Base-by-base conservation (phyloP, 2,113 vertebrate genomes). In the Embiotoca jacksoni region DNA sequence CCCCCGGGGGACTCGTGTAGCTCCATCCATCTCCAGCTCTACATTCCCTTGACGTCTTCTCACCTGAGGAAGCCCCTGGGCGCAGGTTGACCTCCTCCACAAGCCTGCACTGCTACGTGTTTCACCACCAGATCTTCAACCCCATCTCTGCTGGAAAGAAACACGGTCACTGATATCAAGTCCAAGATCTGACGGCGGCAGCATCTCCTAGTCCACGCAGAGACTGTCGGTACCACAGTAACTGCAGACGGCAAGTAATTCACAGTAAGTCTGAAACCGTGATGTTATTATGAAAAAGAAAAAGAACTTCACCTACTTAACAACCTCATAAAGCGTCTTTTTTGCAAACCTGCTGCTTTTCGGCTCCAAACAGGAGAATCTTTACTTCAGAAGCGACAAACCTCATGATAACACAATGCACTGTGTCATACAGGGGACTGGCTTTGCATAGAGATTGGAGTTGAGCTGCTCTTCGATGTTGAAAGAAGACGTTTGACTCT, bases 11-110 rank as follows among this genome's bases (percentile, higher is more conserved):
- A 23, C 5, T 58, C 11, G 33, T 2, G 9, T 13, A 37, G 59
- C 64, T 69, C 68, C 37, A 79, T 79, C 71, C 53, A 66, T 3
- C 75, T 81, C 57, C 52, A 49, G 52, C 57, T 57, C 37, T 0
- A 8, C 33, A 67, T 78, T 68, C 63, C 71, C 46, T 10, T 55
- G 80, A 83, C 60, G n/a, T 61, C 50, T 15, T 54, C 80, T 89
- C 84, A 89, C 88, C 88, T 89, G 82, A 74, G 62, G 58, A 79
- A 52, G 61, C 70, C 79, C 65, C 61, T 23, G 46, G 81, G 66
- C 67, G 1, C 46, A 44, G 35, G 41, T 50, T 50, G 71, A 78
- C 81, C 58, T 65, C 69, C 10, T 35, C 63, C 15, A 54, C 50
- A 56, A n/a, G 30, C 55, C 41, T 11, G 47, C 35, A 16, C 58